Evolutionary conservation across 2,888 invertebrate species (phyloP), one percentile per base, ranked within the genome.

Genomic region (Panzeria rudis): DNA sequence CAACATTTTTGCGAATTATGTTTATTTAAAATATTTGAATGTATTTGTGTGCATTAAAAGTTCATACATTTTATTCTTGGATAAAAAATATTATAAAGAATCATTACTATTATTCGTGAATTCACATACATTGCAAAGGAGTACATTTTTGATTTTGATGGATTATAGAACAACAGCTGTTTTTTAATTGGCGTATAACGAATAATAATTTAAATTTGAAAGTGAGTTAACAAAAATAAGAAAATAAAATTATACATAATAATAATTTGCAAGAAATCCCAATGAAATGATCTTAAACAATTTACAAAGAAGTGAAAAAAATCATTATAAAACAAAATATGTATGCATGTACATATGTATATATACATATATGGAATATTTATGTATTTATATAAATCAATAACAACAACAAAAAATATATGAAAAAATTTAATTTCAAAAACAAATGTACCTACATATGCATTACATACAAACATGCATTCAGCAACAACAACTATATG

Each of bases 161-260:
- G 15, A 15, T 54, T 54, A n/a, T 47, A 72, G 35, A 79, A 56
- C 62, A 72, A 41, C 56, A 72, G 56, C 54, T 80, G 72, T 20
- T 64, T 79, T 79, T 23, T 13, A 2, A 23, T 15, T 29, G 17
- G 17, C 6, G 38, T 20, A 11, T 35, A 35, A 17, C n/a, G 29
- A 59, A 32, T 29, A 29, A n/a, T 29, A 41, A 52, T 29, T 68
- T 4, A 1, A 44, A 68, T 47, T 59, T 68, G 2, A 38, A 59
- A 77, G 68, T 69, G 77, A 50, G 68, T 69, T 41, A 4, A 20
- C 11, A 23, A 32, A 13, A 11, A 15, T 20, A 32, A 66, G 35
- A 9, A 15, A 44, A 66, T 66, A 52, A n/a, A 29, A 4, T 4
- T 23, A 23, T 47, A 7, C 1, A 17, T 15, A 41, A 41, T 13